Base-by-base conservation (phyloP, 2,113 vertebrate genomes). In the Lepus timidus region DNA sequence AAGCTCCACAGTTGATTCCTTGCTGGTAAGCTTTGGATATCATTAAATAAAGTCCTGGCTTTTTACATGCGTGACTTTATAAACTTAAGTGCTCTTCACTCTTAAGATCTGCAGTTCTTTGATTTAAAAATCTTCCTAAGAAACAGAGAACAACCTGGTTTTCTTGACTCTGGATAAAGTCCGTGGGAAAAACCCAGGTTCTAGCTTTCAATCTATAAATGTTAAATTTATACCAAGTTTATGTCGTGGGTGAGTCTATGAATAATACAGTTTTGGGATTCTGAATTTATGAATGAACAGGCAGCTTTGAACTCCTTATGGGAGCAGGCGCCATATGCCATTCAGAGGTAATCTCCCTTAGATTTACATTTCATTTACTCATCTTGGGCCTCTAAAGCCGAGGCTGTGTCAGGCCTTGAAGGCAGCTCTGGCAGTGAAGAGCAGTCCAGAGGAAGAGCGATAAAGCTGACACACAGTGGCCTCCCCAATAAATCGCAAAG, bases 241-340 rank as follows among this genome's bases (percentile, higher is more conserved):
- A 81, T 88, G 85, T 88, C 0, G 0, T 75, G 52, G 85, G 29
- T 82, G 55, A 88, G 64, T 65, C 51, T 82, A 68, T 85, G 94
- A 92, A 92, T 88, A 95, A 93, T 22, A 65, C 16, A 62, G 31
- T 80, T 85, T 92, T 20, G 79, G 78, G 58, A 58, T 89, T 81
- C 92, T 29, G 75, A 94, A 95, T 97, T 96, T 96, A 90, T 97
- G 96, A 97, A 97, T 89, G 88, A 83, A 86, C 36, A 65, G 95
- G 79, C 74, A 58, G 85, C 91, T 90, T 62, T 95, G 92, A 90
- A 78, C 68, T 85, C 61, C 49, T 75, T 33, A 65, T 31, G 36
- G 71, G 82, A 95, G 55, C 58, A 51, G 82, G 14, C 2, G 22
- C 44, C 49, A 75, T 85, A 58, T 68, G 90, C 92, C 74, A 85